Evolutionary conservation across 2,113 vertebrate species (phyloP), one percentile per base, ranked within the genome.

Genomic region (Typhlomys cinereus): DNA sequence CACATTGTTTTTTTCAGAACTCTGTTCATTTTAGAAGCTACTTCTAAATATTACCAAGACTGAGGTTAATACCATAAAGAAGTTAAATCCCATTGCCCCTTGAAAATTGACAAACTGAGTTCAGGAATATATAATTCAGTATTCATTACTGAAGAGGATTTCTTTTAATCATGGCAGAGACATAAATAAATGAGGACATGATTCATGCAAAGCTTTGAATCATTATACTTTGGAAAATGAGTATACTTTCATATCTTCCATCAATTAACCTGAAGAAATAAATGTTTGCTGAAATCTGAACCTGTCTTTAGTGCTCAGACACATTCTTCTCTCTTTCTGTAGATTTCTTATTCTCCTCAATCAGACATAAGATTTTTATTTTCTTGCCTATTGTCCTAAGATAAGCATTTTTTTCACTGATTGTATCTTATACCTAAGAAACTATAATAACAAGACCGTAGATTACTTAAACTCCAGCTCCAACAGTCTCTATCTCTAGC

Each of bases 91-190:
- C 82, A 79, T 81, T 93, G 67, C 39, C 39, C 31, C 73, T 96
- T 93, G 83, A 85, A 93, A 94, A 92, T 27, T 41, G 85, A 80
- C 46, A 76, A 87, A 76, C 64, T 46, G 46, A 78, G 48, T 64
- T 89, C 69, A 91, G 39, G 34, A 76, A 93, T 86, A 85, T 67
- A 25, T 83, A 76, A 71, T 78, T 92, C 50, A 46, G 69, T 57
- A 96, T 90, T 92, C 78, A 92, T 57, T 20, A 41, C 64, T 59
- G 29, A 70, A 78, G 39, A 85, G 39, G 89, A 41, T 85, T 92
- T 85, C 13, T 73, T 61, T 89, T 71, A 67, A 62, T 85, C 57
- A n/a, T 31, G 25, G 17, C 44, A 78, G 17, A 85, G 34, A 25
- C 75, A 87, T 92, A 85, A 84, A 95, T 92, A 71, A 34, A 79